phyloP scores from a whole-genome alignment of 2,113 vertebrate species.

The Corynorhinus townsendii region DNA sequence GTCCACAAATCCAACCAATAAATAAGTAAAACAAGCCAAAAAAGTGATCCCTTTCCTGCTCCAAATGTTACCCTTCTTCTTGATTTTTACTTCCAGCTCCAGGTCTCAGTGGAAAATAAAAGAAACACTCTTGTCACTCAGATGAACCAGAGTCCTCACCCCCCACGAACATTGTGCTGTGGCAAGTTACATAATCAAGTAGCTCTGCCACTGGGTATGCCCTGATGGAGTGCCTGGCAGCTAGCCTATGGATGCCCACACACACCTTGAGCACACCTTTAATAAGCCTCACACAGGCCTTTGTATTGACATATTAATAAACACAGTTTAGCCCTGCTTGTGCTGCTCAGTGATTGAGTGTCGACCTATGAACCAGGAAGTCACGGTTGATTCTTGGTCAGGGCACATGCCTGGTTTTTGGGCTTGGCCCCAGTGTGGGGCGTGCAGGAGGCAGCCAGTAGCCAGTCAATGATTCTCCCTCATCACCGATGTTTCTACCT shows the following conservation, averaged over 20 bases:
- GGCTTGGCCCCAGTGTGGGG: too few relatives aligned
- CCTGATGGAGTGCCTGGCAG: background rate
- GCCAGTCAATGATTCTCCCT: too few relatives aligned
- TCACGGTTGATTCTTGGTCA: too few relatives aligned
- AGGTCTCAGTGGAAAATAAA: background rate
- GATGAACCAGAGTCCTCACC: background rate
- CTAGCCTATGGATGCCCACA: too few relatives aligned
- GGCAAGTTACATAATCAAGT: background rate
- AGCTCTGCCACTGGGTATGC: too few relatives aligned
- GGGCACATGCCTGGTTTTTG: too few relatives aligned
- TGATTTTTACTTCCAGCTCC: background rate
- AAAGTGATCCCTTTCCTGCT: background rate
- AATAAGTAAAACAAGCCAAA: background rate
- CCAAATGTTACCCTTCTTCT: background rate
- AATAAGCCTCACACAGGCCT: background rate
- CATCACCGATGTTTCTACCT: too few relatives aligned
- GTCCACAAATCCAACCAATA: background rate
- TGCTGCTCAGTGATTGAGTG: too few relatives aligned
- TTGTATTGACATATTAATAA: background rate
- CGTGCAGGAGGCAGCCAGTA: too few relatives aligned
- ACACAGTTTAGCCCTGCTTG: background rate
- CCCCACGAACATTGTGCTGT: accelerated
- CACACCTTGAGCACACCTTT: background rate
- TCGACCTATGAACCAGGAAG: too few relatives aligned
- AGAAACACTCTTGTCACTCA: background rate